Conservation (phyloP, 37 sponge, comb jelly and placozoan genomes). For the Amphimedon queenslandica region DNA sequence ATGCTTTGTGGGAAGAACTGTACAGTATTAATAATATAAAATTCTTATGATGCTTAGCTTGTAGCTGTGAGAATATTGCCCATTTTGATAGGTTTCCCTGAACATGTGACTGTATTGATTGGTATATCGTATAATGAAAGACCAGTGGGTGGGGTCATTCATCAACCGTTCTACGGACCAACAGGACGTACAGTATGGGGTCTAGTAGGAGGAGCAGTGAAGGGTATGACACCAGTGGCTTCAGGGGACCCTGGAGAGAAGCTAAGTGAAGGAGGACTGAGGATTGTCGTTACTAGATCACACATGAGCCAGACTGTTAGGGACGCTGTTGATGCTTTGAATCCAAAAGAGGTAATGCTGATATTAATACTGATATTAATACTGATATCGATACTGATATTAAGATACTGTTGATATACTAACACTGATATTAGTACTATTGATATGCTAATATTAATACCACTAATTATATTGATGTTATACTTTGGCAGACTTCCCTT, state of each 20-base stretch:
- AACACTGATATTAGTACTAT: too few species aligned
- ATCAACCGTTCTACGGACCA: slow-evolving; percentile 77
- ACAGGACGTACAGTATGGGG: slow-evolving; percentile 88
- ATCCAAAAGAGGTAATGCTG: slow-evolving; percentile 31
- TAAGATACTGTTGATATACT: too few species aligned
- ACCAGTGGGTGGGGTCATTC: slow-evolving; percentile 88
- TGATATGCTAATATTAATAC: too few species aligned
- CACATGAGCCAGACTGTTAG: slow-evolving; percentile 52
- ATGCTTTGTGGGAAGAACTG: neutral
- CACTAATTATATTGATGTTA: too few species aligned
- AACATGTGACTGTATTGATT: slow-evolving; percentile 88
- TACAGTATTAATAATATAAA: too few species aligned
- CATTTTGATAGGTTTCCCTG: slow-evolving; percentile 39
- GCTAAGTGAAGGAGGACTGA: slow-evolving; percentile 11
- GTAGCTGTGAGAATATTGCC: neutral
- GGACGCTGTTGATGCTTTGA: slow-evolving; percentile 26
- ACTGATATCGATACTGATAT: too few species aligned
- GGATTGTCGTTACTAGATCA: slow-evolving; percentile 42
- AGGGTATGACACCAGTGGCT: slow-evolving; percentile 23
- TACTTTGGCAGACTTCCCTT: too few species aligned
- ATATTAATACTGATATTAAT: too few species aligned
- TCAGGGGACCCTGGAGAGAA: neutral
- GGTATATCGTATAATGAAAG: slow-evolving; percentile 80
- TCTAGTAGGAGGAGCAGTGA: slow-evolving; percentile 72
- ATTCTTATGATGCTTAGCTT: neutral